Percentiles rank a stretch among this genome's conserved stretches.
Conservation (phyloP, 2,888 invertebrate genomes). For the Tetanocera ferruginea region DNA sequence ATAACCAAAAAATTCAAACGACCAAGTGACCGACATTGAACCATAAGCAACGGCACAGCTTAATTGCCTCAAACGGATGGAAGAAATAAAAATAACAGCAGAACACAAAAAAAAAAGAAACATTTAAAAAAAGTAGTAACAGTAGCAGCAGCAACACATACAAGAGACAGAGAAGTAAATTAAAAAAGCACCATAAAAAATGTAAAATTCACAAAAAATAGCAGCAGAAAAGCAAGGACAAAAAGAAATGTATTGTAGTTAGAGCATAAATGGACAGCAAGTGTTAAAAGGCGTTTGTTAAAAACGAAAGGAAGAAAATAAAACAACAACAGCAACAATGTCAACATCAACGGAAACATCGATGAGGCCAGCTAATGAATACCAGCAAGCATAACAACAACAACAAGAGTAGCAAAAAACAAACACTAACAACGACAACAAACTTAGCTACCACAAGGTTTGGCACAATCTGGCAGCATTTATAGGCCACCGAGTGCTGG, state of each 20-base stretch:
- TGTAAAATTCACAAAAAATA: no score
- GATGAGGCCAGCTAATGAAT: no score
- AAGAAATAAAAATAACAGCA: not conserved
- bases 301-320: not conserved
- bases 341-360: not conserved
- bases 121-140: not conserved
- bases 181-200: not conserved
- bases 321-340: not conserved
- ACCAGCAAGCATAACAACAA: not conserved
- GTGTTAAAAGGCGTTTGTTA: not conserved
- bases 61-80: not conserved
- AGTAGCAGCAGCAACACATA: not conserved
- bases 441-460: not conserved
- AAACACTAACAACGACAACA: not conserved
- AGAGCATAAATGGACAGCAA: no score
- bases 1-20: not conserved
- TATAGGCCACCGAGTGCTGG: not conserved
- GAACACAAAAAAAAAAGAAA: not conserved
- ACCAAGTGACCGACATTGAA: not conserved
- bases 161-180: not conserved
- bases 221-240: no score
- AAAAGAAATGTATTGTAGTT: no score
- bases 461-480: constrained; percentile 1
- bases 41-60: not conserved
- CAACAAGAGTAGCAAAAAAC: not conserved